Conservation (phyloP, 1,140 invertebrate genomes). For the Pygmarrhopalites habei region DNA sequence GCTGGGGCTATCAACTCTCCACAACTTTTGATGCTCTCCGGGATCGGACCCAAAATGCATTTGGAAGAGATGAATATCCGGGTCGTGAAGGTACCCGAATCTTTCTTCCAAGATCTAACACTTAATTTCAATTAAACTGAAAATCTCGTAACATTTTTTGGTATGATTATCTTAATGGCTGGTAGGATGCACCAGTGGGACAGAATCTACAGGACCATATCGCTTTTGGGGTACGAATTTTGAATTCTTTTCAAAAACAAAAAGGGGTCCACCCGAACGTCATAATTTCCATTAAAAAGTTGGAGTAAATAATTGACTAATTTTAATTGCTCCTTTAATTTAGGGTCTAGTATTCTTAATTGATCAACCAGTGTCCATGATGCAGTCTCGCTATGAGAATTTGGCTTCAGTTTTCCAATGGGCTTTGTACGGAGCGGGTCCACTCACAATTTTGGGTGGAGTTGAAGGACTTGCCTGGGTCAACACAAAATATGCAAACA, state of each 20-base stretch:
- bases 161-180: too few species aligned
- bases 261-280: too few species aligned
- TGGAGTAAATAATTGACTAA: too few species aligned
- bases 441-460: slow-evolving; percentile 78
- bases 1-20: slow-evolving; percentile 84
- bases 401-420: slow-evolving; percentile 65
- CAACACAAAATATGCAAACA: too few species aligned
- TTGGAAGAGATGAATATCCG: slow-evolving; percentile 73
- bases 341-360: slow-evolving; percentile 73
- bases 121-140: too few species aligned
- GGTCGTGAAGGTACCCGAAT: slow-evolving; percentile 53
- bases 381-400: slow-evolving; percentile 68
- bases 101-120: too few species aligned
- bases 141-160: too few species aligned
- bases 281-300: too few species aligned
- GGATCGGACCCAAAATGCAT: slow-evolving; percentile 81
- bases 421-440: slow-evolving; percentile 59
- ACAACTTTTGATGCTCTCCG: slow-evolving; percentile 85
- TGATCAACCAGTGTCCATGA: slow-evolving; percentile 66
- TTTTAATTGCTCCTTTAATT: too few species aligned
- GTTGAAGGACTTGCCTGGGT: slow-evolving; percentile 85
- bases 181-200: slow-evolving; percentile 61
- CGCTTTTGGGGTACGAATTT: too few species aligned
- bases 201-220: slow-evolving; percentile 85
- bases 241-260: too few species aligned